Evolutionary conservation across 2,113 vertebrate species (phyloP).

Genomic region (Pelvicachromis taeniatus): DNA sequence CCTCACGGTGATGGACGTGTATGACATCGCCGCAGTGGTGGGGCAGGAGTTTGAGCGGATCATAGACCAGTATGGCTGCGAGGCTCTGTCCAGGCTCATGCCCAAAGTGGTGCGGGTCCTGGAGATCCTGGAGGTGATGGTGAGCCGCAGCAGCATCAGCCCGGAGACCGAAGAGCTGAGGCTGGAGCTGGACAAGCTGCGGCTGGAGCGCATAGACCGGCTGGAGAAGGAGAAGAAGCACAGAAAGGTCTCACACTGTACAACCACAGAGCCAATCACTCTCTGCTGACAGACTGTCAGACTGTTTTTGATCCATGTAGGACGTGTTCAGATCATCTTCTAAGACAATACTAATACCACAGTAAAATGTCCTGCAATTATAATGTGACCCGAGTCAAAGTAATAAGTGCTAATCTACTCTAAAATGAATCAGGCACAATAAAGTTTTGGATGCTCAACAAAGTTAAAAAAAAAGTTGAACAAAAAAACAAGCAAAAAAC

Average conservation of each 20-base stretch:
- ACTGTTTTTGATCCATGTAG: background rate
- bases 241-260: conserved; percentile 72
- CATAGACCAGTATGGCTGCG: conserved; percentile 93
- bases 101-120: conserved; percentile 95
- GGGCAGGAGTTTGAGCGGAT: conserved; percentile 97
- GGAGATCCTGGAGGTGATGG: conserved; percentile 96
- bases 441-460: background rate
- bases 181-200: conserved; percentile 90
- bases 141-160: conserved; percentile 85
- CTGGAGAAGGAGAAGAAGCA: conserved; percentile 92
- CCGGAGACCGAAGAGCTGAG: conserved; percentile 94
- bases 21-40: conserved; percentile 93
- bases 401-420: background rate
- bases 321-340: background rate
- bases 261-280: background rate
- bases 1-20: conserved; percentile 96
- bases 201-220: conserved; percentile 88
- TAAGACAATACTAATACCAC: background rate
- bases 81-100: conserved; percentile 90
- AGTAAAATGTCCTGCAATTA: background rate
- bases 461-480: background rate
- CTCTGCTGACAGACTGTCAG: background rate
- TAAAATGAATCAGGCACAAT: background rate
- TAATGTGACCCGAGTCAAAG: background rate
- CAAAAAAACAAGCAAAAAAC: background rate